A percentile compares a stretch with the other conserved stretches of the same genome.
Evolutionary conservation across 2,113 vertebrate species (phyloP).

Genomic region (Azemiops feae): DNA sequence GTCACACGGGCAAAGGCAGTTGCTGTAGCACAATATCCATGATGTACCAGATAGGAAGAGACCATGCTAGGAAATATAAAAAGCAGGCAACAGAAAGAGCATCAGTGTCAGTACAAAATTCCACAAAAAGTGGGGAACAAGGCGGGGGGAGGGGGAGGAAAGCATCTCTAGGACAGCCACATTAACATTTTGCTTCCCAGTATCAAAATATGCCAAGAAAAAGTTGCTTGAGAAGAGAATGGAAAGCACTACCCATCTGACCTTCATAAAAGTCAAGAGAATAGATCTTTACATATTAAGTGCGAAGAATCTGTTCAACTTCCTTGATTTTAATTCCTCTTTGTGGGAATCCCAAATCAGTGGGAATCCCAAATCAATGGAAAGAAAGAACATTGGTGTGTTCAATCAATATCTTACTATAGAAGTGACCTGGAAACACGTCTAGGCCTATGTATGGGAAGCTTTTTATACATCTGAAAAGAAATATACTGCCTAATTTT

Average conservation of each 20-base stretch:
- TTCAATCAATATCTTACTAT: not conserved
- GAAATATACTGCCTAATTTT: not conserved
- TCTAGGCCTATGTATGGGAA: not conserved
- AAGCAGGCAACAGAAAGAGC: not conserved
- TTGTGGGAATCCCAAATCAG: not conserved
- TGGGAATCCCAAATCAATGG: not conserved
- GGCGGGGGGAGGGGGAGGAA: not conserved
- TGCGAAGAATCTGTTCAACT: not conserved
- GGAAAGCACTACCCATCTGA: not conserved
- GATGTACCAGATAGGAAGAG: constrained; percentile 96
- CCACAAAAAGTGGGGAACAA: not conserved
- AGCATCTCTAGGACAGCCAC: not conserved
- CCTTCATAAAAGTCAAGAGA: not conserved
- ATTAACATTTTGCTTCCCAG: not conserved
- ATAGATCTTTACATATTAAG: not conserved
- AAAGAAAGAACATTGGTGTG: not conserved
- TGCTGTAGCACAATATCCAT: constrained; percentile 97
- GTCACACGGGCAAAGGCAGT: constrained; percentile 94
- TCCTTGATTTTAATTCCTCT: not conserved
- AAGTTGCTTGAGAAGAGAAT: not conserved
- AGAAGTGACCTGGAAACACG: not conserved
- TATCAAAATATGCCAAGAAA: not conserved
- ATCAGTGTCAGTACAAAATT: not conserved
- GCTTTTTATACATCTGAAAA: not conserved
- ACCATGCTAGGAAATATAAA: constrained; percentile 84